A percentile compares a stretch with the other conserved stretches of the same genome.
These are phyloP conservation scores for Epizoanthus ramosus DNA, from an alignment of 92 coral and sea anemone species.

Conservation along the genomic window DNA sequence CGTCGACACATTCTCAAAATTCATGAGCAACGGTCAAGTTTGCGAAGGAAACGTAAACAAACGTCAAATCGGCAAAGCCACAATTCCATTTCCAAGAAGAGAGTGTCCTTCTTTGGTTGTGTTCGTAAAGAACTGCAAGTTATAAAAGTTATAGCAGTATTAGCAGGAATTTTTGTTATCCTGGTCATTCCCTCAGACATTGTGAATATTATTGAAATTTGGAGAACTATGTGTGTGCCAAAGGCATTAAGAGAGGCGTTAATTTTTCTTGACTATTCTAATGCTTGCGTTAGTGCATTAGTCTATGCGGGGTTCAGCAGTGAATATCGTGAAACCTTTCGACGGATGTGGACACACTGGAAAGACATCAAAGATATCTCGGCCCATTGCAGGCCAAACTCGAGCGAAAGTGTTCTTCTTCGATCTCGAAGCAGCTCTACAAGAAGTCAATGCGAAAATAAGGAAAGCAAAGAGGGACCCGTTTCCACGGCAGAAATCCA, in stretches of 20 bases:
- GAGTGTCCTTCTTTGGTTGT: constrained; percentile 36
- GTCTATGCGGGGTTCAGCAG: constrained; percentile 36
- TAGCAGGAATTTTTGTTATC: constrained; percentile 30
- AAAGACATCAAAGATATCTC: constrained; percentile 32
- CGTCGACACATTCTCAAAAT: constrained; percentile 44
- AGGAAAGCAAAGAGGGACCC: constrained; percentile 2
- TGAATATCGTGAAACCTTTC: constrained; percentile 27
- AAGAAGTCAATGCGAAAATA: constrained; percentile 26
- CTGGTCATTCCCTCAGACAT: constrained; percentile 33
- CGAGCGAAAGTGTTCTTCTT: constrained; percentile 13
- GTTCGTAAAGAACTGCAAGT: constrained; percentile 32
- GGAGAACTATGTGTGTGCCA: constrained; percentile 23
- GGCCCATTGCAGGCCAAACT: constrained; percentile 6
- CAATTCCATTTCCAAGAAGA: constrained; percentile 12
- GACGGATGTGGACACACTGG: constrained; percentile 38
- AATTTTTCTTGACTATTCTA: constrained; percentile 24
- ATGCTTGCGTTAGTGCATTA: constrained; percentile 30
- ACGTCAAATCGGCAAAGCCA: not conserved
- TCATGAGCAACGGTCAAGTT: constrained; percentile 38
- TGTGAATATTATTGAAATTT: constrained; percentile 25
- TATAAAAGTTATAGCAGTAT: constrained; percentile 35
- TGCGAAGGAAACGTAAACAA: not conserved
- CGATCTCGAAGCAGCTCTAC: constrained; percentile 35
- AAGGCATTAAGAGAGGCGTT: constrained; percentile 14
- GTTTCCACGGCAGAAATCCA: not conserved